These are phyloP conservation scores for Caenorhabditis wallacei DNA, from an alignment of 2,888 invertebrate genomes.

Conservation along the genomic window DNA sequence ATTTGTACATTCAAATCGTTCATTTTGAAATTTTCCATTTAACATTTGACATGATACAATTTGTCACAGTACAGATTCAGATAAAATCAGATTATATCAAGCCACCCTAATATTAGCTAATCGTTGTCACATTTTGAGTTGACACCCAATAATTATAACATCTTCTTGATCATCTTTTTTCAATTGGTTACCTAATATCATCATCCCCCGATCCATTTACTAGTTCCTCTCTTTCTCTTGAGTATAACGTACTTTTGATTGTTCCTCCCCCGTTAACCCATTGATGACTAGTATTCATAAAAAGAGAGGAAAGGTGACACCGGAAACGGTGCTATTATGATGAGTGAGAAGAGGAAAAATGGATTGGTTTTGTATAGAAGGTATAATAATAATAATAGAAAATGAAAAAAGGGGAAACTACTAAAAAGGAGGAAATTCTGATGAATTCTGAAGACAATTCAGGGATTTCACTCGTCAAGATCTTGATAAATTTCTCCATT, in stretches of 20 bases:
- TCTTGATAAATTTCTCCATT: no score
- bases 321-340: slow-evolving; percentile 43
- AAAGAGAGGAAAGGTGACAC: slow-evolving; percentile 33
- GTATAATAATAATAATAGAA: background rate
- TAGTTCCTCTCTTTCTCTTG: slow-evolving; percentile 14
- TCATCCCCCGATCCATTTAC: slow-evolving; percentile 41
- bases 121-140: slow-evolving; percentile 13
- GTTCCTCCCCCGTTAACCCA: background rate
- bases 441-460: no score
- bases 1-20: no score
- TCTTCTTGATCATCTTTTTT: background rate
- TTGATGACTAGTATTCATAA: slow-evolving; percentile 25
- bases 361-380: slow-evolving; percentile 23
- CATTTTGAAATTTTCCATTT: no score
- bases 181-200: slow-evolving; percentile 16
- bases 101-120: slow-evolving; percentile 25
- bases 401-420: background rate
- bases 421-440: background rate
- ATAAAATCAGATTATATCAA: slow-evolving; percentile 5
- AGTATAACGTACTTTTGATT: slow-evolving; percentile 29
- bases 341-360: slow-evolving; percentile 24
- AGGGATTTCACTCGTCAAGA: no score
- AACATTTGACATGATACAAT: no score
- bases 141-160: slow-evolving; percentile 32
- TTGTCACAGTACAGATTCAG: no score